Evolutionary conservation across 2,888 invertebrate genomes (phyloP).

Genomic region (Galerucella calmariensis): DNA sequence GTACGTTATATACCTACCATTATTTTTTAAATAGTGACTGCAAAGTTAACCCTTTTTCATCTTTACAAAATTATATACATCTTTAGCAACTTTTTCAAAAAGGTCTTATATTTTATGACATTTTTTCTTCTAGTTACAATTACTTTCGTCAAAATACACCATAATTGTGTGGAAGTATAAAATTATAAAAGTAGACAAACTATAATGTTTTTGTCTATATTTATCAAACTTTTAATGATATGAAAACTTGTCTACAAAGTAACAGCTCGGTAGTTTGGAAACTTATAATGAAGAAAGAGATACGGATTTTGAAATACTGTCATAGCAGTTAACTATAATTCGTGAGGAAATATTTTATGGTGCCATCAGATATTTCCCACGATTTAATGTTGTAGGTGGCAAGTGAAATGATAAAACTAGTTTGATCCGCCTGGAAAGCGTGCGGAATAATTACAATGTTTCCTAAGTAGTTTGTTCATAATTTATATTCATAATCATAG

Average conservation of each 20-base stretch:
- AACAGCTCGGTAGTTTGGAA: not conserved
- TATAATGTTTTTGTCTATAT: too few relatives aligned
- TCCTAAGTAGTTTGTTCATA: not conserved
- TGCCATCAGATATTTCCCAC: not conserved
- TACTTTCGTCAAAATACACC: not conserved
- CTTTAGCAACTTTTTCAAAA: too few relatives aligned
- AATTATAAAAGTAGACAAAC: too few relatives aligned
- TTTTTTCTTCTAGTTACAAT: too few relatives aligned
- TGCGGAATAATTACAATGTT: not conserved
- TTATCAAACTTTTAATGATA: not conserved
- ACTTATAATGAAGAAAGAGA: conserved; percentile 1
- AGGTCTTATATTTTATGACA: too few relatives aligned
- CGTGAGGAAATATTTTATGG: not conserved
- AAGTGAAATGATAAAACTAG: not conserved
- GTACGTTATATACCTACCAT: too few relatives aligned
- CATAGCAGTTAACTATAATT: not conserved
- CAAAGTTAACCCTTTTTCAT: too few relatives aligned
- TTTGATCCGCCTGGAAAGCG: not conserved
- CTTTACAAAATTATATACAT: too few relatives aligned
- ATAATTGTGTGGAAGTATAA: not conserved
- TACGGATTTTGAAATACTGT: conserved; percentile 1
- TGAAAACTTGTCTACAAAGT: not conserved
- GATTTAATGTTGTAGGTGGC: not conserved
- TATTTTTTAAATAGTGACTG: too few relatives aligned
- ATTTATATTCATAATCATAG: not conserved